Percentiles rank a stretch among this genome's conserved stretches.
These are phyloP conservation scores for Microcaecilia unicolor DNA, from an alignment of 2,797 vertebrate genomes.

Conservation along the genomic window DNA sequence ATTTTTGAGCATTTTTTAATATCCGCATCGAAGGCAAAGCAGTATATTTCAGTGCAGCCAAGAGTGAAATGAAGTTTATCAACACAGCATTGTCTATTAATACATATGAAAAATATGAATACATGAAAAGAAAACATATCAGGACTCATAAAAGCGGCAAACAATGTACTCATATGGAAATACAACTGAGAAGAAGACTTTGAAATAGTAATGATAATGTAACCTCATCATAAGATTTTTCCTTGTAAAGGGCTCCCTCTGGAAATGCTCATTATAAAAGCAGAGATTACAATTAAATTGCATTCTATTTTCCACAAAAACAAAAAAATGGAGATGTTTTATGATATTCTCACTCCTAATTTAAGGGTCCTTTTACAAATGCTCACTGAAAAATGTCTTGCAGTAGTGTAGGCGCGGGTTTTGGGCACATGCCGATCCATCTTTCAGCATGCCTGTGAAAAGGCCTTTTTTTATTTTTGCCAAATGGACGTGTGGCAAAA, in stretches of 20 bases:
- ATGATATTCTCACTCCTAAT: not conserved
- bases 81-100: conserved; percentile 31
- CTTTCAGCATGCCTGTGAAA: too few relatives aligned
- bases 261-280: not conserved
- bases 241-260: not conserved
- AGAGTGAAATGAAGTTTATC: conserved; percentile 43
- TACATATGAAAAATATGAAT: not conserved
- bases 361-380: too few relatives aligned
- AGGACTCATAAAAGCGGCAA: conserved; percentile 6
- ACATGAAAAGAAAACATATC: conserved; percentile 15
- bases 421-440: too few relatives aligned
- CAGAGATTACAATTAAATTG: not conserved
- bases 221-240: conserved; percentile 8
- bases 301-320: not conserved
- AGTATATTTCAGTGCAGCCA: conserved; percentile 29
- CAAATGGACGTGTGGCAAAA: too few relatives aligned
- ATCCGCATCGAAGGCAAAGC: conserved; percentile 18
- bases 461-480: too few relatives aligned
- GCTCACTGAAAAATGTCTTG: too few relatives aligned
- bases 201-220: conserved; percentile 19
- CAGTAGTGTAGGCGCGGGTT: too few relatives aligned
- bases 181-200: not conserved
- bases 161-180: conserved; percentile 1
- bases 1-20: conserved; percentile 10
- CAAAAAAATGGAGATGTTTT: not conserved